Percentiles rank a stretch among this genome's conserved stretches.
phyloP scores from a whole-genome alignment of 2,888 invertebrate species.

The Lypha dubia region DNA sequence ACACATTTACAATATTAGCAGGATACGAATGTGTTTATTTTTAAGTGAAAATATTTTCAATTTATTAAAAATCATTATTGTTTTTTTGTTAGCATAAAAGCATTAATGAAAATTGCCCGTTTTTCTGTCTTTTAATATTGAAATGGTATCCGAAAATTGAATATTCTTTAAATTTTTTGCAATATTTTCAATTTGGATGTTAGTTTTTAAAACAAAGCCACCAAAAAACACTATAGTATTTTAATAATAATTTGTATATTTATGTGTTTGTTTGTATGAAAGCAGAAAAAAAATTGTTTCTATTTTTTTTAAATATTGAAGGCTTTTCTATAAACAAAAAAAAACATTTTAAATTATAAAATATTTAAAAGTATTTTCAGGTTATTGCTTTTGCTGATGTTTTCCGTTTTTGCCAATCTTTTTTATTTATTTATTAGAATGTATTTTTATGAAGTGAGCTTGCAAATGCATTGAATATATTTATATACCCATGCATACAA shows the following conservation, averaged over 20 bases:
- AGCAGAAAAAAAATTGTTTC: not conserved
- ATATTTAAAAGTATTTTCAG: conserved; percentile 50
- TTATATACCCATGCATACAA: not conserved
- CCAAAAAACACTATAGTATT: not conserved
- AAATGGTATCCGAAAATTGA: conserved; percentile 24
- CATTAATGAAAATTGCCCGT: conserved; percentile 32
- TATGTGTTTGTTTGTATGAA: not conserved
- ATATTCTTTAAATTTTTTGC: conserved; percentile 1
- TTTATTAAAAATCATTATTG: not conserved
- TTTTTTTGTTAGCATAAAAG: not conserved
- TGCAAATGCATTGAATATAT: conserved; percentile 29
- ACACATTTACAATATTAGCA: no score
- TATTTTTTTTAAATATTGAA: not conserved
- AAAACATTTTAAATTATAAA: conserved; percentile 23
- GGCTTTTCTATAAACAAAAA: conserved; percentile 3
- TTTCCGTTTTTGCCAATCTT: not conserved
- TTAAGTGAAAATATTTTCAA: not conserved
- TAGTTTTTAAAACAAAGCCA: not conserved
- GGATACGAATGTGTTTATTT: not conserved
- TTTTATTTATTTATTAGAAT: conserved; percentile 37
- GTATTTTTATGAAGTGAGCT: conserved; percentile 3
- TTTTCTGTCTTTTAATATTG: conserved; percentile 32
- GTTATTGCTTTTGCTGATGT: not conserved
- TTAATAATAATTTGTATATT: not conserved
- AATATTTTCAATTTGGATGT: conserved; percentile 36